phyloP scores from a whole-genome alignment of 2,797 vertebrate genomes.

The Danio jaintianensis region DNA sequence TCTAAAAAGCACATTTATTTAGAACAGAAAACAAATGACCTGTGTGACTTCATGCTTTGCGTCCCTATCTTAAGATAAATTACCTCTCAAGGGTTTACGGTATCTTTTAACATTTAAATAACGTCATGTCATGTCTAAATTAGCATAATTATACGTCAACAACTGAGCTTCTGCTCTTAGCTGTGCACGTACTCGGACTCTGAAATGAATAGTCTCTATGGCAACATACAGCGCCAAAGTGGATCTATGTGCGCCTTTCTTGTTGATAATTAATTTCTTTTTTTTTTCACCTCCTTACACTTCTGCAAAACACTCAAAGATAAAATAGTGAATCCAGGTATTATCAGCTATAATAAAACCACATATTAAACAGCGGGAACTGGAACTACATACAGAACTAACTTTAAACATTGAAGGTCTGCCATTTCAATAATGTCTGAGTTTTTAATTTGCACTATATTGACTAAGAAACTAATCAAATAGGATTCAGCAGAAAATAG shows the following conservation, averaged over 20 bases:
- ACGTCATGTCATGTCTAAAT: background rate
- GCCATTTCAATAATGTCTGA: background rate
- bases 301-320: background rate
- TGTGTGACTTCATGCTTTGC: background rate
- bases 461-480: background rate
- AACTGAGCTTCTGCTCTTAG: background rate
- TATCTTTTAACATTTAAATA: conserved; percentile 34
- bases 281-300: background rate
- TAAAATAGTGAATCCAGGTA: background rate
- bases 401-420: background rate
- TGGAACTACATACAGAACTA: background rate
- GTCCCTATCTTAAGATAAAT: background rate
- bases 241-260: conserved; percentile 21
- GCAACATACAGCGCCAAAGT: conserved; percentile 6
- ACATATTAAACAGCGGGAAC: background rate
- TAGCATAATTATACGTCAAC: conserved; percentile 17
- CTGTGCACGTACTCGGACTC: background rate
- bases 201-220: conserved; percentile 25
- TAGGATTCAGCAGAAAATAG: background rate
- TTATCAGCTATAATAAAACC: background rate
- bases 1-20: conserved; percentile 2
- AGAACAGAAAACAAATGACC: background rate
- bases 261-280: conserved; percentile 22
- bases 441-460: background rate
- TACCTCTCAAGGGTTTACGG: conserved; percentile 1